Conservation (phyloP, 2,888 invertebrate species). For the Syritta pipiens region DNA sequence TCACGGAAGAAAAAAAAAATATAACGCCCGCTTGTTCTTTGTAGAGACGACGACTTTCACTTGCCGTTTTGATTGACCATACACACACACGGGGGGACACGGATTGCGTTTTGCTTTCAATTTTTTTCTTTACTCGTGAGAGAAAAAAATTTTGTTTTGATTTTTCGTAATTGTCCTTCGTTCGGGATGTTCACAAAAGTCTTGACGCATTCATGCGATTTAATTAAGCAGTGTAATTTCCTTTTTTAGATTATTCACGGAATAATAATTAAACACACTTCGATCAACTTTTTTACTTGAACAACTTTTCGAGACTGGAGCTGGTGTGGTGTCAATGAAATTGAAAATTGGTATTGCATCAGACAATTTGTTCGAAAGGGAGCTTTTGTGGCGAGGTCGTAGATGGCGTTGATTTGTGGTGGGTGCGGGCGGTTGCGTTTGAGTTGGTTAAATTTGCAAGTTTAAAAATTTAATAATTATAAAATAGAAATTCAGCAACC, state of each 20-base stretch:
- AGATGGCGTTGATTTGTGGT: constrained; percentile 37
- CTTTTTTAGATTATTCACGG: constrained; percentile 11
- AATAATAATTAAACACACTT: constrained; percentile 32
- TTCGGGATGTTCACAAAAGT: constrained; percentile 11
- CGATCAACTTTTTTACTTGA: constrained; percentile 20
- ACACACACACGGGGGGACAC: too few species aligned
- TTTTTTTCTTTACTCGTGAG: background rate
- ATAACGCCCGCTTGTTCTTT: too few species aligned
- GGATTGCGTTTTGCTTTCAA: too few species aligned
- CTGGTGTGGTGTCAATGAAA: constrained; percentile 16
- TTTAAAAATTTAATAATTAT: too few species aligned
- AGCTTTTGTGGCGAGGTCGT: background rate
- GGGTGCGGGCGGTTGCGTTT: background rate
- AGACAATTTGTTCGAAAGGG: constrained; percentile 65
- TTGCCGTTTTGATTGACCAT: background rate
- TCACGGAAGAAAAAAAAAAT: too few species aligned
- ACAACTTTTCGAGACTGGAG: constrained; percentile 37
- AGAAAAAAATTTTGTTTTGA: background rate
- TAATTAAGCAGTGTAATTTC: background rate
- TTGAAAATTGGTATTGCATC: constrained; percentile 56
- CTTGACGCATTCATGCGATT: constrained; percentile 9
- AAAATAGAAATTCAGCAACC: too few species aligned
- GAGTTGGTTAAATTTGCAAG: background rate
- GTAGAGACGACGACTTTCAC: too few species aligned
- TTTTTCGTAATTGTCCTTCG: background rate